Conservation (phyloP, 2,113 vertebrate species). For the Herpailurus yagouaroundi region DNA sequence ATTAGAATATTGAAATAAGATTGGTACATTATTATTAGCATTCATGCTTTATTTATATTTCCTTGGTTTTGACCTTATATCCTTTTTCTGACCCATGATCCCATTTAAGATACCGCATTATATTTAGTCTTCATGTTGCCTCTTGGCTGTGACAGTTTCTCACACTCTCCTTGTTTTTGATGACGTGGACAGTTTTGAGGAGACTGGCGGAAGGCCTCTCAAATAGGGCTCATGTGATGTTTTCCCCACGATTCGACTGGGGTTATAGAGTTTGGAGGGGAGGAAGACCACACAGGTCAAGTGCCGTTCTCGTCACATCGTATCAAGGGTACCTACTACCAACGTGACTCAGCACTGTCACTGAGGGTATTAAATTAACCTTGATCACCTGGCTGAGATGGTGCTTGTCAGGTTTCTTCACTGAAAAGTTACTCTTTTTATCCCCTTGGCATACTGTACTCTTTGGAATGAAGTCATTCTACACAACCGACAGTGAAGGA, state of each 20-base stretch:
- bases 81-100: not conserved
- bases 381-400: not conserved
- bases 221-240: not conserved
- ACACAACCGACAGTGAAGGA: not conserved
- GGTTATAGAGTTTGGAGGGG: not conserved
- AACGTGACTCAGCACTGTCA: not conserved
- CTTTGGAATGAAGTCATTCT: not conserved
- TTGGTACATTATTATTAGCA: not conserved
- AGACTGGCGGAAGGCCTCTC: not conserved
- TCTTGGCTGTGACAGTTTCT: not conserved
- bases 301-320: not conserved
- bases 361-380: not conserved
- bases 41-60: not conserved
- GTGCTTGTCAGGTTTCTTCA: not conserved
- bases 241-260: not conserved
- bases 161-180: not conserved
- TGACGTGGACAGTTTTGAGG: not conserved
- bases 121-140: not conserved
- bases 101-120: not conserved
- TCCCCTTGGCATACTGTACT: fast-evolving
- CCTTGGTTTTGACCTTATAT: not conserved
- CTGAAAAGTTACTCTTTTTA: not conserved
- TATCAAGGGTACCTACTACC: not conserved
- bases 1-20: not conserved
- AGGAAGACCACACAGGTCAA: not conserved